A percentile compares a stretch with the other conserved stretches of the same genome.
These are phyloP conservation scores for Stomatorhinus ivindoensis DNA, from an alignment of 2,113 vertebrate species.

Conservation along the genomic window DNA sequence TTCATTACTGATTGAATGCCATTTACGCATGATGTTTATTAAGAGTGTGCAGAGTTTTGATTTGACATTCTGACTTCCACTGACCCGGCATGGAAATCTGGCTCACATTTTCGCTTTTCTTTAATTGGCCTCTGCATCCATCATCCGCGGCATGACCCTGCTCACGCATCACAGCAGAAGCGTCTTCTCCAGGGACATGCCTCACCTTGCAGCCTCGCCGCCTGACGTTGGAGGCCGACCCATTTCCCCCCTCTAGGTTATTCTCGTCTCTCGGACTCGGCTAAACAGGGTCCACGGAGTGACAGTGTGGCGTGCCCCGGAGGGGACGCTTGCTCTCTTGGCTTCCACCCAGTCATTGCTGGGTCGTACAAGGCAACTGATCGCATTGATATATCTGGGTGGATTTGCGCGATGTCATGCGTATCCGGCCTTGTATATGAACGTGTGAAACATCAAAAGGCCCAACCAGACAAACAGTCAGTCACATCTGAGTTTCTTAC, in stretches of 20 bases:
- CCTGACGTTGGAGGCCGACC: background rate
- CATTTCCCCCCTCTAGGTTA: background rate
- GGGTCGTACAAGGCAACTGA: too few species aligned
- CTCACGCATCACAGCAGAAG: conserved; percentile 47
- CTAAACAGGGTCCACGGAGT: background rate
- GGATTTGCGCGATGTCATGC: background rate
- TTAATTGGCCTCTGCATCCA: conserved; percentile 24
- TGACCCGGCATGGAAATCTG: conserved; percentile 46
- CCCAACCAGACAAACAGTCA: background rate
- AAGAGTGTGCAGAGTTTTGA: background rate
- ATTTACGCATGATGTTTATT: background rate
- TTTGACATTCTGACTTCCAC: conserved; percentile 36
- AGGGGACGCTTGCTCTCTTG: background rate
- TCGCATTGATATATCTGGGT: background rate
- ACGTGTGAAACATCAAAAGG: background rate
- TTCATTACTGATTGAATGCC: background rate
- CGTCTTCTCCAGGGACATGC: conserved; percentile 25
- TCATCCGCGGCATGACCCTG: conserved; percentile 40
- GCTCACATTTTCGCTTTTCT: conserved; percentile 32
- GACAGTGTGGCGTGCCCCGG: too few species aligned
- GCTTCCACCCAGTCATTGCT: background rate
- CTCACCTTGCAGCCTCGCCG: conserved; percentile 10
- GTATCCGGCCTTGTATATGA: background rate
- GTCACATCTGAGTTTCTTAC: background rate
- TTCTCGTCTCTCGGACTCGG: background rate